A percentile compares a stretch with the other conserved stretches of the same genome.
These are phyloP conservation scores for Phyllostomus hastatus DNA, from an alignment of 2,113 vertebrate species.

Conservation along the genomic window DNA sequence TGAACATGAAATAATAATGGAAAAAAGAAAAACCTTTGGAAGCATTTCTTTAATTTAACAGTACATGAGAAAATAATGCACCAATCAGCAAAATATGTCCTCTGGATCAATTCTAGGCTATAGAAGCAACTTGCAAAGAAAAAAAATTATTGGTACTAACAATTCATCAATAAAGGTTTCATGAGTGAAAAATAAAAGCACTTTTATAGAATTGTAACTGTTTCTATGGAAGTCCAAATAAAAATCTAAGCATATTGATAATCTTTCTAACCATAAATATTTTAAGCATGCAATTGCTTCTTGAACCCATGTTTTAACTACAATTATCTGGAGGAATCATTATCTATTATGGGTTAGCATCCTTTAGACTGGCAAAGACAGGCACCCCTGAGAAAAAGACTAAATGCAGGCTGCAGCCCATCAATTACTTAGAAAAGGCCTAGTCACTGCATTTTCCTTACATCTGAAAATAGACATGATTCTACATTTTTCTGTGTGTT, in stretches of 20 bases:
- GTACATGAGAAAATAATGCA: constrained; percentile 40
- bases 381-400: background rate
- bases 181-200: background rate
- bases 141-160: constrained; percentile 15
- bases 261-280: constrained; percentile 14
- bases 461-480: background rate
- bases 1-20: constrained; percentile 42
- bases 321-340: background rate
- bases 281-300: background rate
- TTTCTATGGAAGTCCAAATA: background rate
- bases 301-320: background rate
- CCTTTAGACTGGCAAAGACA: background rate
- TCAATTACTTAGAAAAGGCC: background rate
- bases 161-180: constrained; percentile 36
- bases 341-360: background rate
- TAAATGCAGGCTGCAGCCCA: background rate
- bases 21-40: background rate
- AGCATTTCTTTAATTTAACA: constrained; percentile 25
- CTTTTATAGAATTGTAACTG: background rate
- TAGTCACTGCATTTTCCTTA: background rate
- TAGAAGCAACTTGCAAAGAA: constrained; percentile 20
- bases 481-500: background rate
- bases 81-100: constrained; percentile 24
- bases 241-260: background rate
- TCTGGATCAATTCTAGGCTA: background rate